Evolutionary conservation across 2,888 invertebrate species (phyloP), one percentile per base, ranked within the genome.

Genomic region (Caenorhabditis plicata): DNA sequence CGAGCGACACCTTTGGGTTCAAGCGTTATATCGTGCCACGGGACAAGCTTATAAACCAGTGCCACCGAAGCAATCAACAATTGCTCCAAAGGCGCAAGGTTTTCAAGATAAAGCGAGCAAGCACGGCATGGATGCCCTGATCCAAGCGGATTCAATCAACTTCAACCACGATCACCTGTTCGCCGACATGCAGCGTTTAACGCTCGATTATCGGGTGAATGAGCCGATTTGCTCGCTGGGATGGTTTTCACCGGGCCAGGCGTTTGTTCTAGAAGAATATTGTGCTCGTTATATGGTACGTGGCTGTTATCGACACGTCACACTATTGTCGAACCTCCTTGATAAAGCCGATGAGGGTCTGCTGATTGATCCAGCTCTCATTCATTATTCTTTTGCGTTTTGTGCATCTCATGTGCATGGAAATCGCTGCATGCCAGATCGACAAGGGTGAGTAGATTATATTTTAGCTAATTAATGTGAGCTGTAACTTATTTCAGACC

Each of bases 371-470:
- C 98, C 98, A 0, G 96, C 94, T 0, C 86, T 99, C 62, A 93
- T 98, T 82, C 96, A 99, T 85, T 98, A 92, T 85, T 93, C 94
- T 80, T 99, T 96, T 85, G 96, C 96, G 39, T 99, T 95, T 85
- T 98, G 98, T 85, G 96, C 96, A 48, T 94, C 92, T 77, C 98
- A 98, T 84, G 96, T 99, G 9, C 94, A 96, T 82, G 98, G 98
- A 68, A 98, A 96, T 86, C 90, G 92, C 92, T 92, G 86, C 82
- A 86, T 39, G 53, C 60, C 42, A 22, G 63, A 57, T 49, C 35
- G 53, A 43, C 53, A 60, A 49, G 54, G 27, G 50, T 42, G 9
- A 22, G 11, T n/a, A 20, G 8, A 36, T 11, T 9, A 8, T 15
- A 36, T 8, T 7, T 15, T 19, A 36, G 9, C 7, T 36, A 11